Conservation (phyloP, 2,797 vertebrate species). For the Nothura maculosa region DNA sequence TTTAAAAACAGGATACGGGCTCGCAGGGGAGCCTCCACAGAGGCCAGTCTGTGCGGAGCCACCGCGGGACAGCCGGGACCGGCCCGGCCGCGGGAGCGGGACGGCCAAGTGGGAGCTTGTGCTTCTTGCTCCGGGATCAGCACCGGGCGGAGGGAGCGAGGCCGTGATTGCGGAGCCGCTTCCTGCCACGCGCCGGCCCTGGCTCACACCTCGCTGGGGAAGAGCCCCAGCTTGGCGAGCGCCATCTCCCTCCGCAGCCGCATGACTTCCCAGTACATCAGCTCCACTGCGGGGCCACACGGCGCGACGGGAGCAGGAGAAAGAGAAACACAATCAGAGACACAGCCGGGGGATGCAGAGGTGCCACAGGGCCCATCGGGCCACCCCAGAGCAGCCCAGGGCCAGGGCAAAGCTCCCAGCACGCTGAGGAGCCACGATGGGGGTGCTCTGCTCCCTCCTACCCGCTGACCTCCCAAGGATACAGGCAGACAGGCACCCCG, state of each 20-base stretch:
- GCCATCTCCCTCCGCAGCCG: slow-evolving; percentile 95
- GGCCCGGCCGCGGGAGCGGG: slow-evolving; percentile 5
- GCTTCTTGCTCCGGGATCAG: slow-evolving; percentile 31
- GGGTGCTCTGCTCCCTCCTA: background rate
- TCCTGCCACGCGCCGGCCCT: background rate
- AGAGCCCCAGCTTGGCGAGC: slow-evolving; percentile 95
- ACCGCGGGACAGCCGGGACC: slow-evolving; percentile 19
- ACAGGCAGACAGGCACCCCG: no score
- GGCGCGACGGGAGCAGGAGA: background rate
- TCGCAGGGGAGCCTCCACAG: slow-evolving; percentile 13
- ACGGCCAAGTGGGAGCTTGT: background rate
- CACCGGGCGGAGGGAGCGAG: background rate
- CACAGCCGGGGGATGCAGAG: background rate
- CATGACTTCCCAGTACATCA: slow-evolving; percentile 96
- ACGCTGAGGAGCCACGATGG: background rate
- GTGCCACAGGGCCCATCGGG: background rate
- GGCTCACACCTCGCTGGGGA: slow-evolving; percentile 85
- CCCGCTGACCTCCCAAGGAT: no score
- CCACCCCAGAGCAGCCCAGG: background rate
- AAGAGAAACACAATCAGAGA: background rate
- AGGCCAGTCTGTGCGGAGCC: background rate
- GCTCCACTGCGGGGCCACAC: slow-evolving; percentile 84
- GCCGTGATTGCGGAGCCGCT: background rate
- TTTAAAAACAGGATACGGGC: background rate
- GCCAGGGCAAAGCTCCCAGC: background rate